phyloP scores from a whole-genome alignment of 2,888 invertebrate genomes.

The Eupithecia abbreviata region DNA sequence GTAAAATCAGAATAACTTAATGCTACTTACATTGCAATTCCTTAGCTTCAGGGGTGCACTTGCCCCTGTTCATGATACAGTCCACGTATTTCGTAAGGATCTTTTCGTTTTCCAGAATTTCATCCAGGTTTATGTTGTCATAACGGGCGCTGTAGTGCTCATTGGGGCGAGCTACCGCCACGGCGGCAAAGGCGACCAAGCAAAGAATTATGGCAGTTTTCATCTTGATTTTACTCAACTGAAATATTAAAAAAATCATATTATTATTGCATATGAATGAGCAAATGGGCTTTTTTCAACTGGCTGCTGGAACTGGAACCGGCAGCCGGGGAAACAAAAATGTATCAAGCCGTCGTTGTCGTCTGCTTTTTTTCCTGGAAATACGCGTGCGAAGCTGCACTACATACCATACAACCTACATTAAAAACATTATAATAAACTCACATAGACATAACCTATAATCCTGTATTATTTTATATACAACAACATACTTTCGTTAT shows the following conservation, averaged over 20 bases:
- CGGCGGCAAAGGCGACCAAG: constrained; percentile 55
- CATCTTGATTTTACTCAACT: constrained; percentile 28
- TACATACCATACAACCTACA: too few species aligned
- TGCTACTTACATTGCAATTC: constrained; percentile 86
- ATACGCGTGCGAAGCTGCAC: too few species aligned
- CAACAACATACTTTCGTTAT: too few species aligned
- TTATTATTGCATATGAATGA: not conserved
- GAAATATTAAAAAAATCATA: not conserved
- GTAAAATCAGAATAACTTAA: not conserved
- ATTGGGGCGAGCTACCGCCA: constrained; percentile 46
- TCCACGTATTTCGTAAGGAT: constrained; percentile 86
- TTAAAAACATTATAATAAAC: too few species aligned
- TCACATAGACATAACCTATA: too few species aligned
- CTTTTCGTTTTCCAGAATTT: constrained; percentile 86
- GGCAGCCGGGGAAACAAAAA: too few species aligned
- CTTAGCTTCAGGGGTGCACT: constrained; percentile 87
- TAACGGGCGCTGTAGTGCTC: constrained; percentile 85
- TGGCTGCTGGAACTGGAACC: too few species aligned
- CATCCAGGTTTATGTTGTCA: constrained; percentile 86
- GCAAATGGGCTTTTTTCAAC: not conserved
- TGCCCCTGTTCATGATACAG: constrained; percentile 85
- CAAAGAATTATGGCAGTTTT: constrained; percentile 44
- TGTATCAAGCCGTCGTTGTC: too few species aligned
- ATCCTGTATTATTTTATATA: too few species aligned
- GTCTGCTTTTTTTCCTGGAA: too few species aligned